Base-by-base conservation (phyloP, 2,888 invertebrate species). In the Drosophila antonietae region DNA sequence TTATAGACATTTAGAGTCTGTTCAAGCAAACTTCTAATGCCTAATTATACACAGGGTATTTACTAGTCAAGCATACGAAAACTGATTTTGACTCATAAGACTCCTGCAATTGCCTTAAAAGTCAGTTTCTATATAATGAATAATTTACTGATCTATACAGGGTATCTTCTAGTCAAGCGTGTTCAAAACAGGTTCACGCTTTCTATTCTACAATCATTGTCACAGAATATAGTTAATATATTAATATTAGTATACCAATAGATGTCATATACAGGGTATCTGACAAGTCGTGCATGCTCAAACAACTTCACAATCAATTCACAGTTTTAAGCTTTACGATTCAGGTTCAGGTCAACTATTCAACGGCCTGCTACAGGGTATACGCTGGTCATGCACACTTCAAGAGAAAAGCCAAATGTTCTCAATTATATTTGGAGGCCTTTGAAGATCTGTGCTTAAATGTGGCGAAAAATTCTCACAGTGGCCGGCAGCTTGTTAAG, bases 381-480 rank as follows among this genome's bases (percentile, higher is more conserved):
- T 61, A 14, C n/a, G 23, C 10, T 1, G 3, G 35, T 37, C 37
- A 18, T 5, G 18, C 76, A 33, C 20, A 35, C 18, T 20, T 9
- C 37, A 15, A 41, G 49, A 12, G 49, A 12, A 49, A 5, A 10
- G 5, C 31, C 14, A 28, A 23, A 9, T 12, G 20, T 31, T 52
- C 53, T n/a, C 53, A 62, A 73, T 72, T 47, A 71, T 61, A 23
- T 65, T 58, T 53, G 4, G 41, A 49, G 53, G 28, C 57, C 12
- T 49, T 4, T 62, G 46, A 49, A 75, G 73, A 75, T 76, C 65
- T 65, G 58, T 63, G 66, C 83, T 83, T 83, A 76, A 87, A 83
- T 28, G 83, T 85, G 88, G 88, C 72, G 78, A 55, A 70, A 55
- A 70, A 83, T 84, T 84, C 88, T 81, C 88, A 83, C 83, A 82